phyloP scores from a whole-genome alignment of 2,113 vertebrate species.

The Heloderma charlesbogerti region DNA sequence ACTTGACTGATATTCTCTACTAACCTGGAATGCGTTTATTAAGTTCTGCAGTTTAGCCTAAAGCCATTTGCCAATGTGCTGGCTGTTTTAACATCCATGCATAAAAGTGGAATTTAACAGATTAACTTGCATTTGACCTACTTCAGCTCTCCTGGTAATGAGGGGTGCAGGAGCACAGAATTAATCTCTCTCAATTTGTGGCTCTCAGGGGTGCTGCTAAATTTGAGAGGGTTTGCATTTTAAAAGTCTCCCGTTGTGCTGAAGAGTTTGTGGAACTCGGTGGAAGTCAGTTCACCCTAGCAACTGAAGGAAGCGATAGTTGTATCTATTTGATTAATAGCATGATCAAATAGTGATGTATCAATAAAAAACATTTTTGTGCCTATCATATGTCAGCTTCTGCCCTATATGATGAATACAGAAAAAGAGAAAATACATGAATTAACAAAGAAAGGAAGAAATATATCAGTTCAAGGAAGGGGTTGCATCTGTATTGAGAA shows the following conservation, averaged over 20 bases:
- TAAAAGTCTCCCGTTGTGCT: slow-evolving; percentile 80
- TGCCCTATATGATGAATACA: neutral
- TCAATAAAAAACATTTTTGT: slow-evolving; percentile 51
- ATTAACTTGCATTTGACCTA: slow-evolving; percentile 89
- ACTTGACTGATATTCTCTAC: slow-evolving; percentile 64
- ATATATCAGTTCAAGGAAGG: slow-evolving; percentile 7
- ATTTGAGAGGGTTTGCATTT: slow-evolving; percentile 84
- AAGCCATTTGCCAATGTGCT: slow-evolving; percentile 73
- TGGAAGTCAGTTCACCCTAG: slow-evolving; percentile 62
- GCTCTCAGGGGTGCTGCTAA: slow-evolving; percentile 84
- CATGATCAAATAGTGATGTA: slow-evolving; percentile 52
- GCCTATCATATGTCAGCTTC: slow-evolving; percentile 21
- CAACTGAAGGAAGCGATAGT: slow-evolving; percentile 63
- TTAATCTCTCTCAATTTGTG: slow-evolving; percentile 89
- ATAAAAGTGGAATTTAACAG: slow-evolving; percentile 85
- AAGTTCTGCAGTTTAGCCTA: slow-evolving; percentile 72
- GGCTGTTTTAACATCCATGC: slow-evolving; percentile 76
- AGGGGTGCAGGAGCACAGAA: slow-evolving; percentile 84
- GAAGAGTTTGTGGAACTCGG: slow-evolving; percentile 70
- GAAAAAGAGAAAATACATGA: neutral
- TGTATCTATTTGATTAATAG: slow-evolving; percentile 71
- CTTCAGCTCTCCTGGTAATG: slow-evolving; percentile 85
- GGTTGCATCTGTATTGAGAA: neutral
- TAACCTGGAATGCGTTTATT: slow-evolving; percentile 70
- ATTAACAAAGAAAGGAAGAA: slow-evolving; percentile 5